Evolutionary conservation across 2,113 vertebrate species (phyloP).

Genomic region (Dromas ardeola): DNA sequence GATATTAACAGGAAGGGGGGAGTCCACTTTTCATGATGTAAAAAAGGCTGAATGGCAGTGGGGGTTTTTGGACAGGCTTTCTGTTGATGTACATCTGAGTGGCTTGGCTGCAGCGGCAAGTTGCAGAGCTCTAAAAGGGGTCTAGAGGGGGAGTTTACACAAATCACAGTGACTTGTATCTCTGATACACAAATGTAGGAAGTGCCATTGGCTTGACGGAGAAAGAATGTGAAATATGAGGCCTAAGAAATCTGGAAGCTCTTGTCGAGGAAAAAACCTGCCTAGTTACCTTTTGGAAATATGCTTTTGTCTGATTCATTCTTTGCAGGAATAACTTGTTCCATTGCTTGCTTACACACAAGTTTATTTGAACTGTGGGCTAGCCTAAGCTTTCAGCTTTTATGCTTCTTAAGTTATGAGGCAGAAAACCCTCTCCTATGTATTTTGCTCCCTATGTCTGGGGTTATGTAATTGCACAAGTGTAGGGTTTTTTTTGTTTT

Average conservation of each 20-base stretch:
- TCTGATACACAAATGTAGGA: background rate
- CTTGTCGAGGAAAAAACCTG: background rate
- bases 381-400: background rate
- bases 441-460: background rate
- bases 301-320: background rate
- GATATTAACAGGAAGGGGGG: background rate
- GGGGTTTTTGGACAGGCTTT: background rate
- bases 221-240: background rate
- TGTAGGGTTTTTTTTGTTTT: rapidly evolving
- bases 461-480: background rate
- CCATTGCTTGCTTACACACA: background rate
- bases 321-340: background rate
- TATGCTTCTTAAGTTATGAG: background rate
- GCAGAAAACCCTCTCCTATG: rapidly evolving
- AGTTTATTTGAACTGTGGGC: background rate
- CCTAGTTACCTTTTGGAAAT: background rate
- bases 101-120: background rate
- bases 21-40: background rate
- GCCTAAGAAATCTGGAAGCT: background rate
- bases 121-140: background rate
- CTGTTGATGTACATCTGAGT: background rate
- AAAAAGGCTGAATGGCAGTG: background rate
- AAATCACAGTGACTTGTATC: background rate
- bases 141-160: background rate
- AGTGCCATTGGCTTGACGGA: background rate